Evolutionary conservation across 2,888 invertebrate genomes (phyloP).

Genomic region (Sminthurinus aureus): DNA sequence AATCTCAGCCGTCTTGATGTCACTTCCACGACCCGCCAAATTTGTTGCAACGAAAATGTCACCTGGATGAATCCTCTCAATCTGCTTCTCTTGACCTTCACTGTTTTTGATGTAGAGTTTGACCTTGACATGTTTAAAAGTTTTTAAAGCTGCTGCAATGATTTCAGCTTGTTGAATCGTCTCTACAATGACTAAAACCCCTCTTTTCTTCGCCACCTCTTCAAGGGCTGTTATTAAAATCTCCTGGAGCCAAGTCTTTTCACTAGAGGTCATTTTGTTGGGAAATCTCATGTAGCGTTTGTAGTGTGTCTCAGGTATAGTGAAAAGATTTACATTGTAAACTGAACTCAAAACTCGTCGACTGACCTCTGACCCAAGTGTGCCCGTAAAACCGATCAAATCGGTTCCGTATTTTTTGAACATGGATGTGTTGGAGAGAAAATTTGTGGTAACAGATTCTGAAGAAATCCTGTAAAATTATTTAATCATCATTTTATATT

Average conservation of each 20-base stretch:
- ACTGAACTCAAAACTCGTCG: conserved; percentile 15
- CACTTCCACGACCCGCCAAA: conserved; percentile 50
- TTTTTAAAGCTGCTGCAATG: conserved; percentile 3
- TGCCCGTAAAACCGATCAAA: conserved; percentile 46
- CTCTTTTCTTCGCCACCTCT: conserved; percentile 30
- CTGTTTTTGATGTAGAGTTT: conserved; percentile 43
- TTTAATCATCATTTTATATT: too few relatives aligned
- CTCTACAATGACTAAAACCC: conserved; percentile 44
- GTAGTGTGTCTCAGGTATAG: conserved; percentile 36
- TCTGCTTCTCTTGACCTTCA: conserved; percentile 33
- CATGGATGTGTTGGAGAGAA: conserved; percentile 44
- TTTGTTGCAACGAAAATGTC: conserved; percentile 49
- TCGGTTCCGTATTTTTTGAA: conserved; percentile 37
- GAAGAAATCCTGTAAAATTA: conserved; percentile 22
- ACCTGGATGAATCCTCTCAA: conserved; percentile 38
- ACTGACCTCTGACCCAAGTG: conserved; percentile 37
- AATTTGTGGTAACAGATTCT: conserved; percentile 48
- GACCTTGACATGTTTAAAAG: background rate
- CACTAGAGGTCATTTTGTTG: background rate
- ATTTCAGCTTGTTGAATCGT: conserved; percentile 43
- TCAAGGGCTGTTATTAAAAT: conserved; percentile 12
- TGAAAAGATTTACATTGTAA: conserved; percentile 32
- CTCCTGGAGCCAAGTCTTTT: conserved; percentile 33
- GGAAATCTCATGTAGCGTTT: conserved; percentile 21
- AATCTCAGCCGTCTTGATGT: conserved; percentile 46